phyloP scores from a whole-genome alignment of 2,797 vertebrate genomes.

The Philypnodon macrostomus region DNA sequence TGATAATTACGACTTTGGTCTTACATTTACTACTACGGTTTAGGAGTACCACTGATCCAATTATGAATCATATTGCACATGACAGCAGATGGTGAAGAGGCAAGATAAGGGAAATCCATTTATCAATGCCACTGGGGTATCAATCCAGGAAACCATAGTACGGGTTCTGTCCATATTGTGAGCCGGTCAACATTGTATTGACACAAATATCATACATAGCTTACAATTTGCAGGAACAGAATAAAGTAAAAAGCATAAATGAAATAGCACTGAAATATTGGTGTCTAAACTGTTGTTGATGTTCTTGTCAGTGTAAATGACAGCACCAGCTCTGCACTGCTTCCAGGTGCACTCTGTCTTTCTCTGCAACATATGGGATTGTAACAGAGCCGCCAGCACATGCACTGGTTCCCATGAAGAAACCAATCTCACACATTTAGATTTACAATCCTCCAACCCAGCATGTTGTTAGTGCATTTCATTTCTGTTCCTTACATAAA shows the following conservation, averaged over 20 bases:
- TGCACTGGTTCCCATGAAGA: constrained; percentile 34
- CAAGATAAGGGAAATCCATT: no score
- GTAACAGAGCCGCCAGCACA: constrained; percentile 28
- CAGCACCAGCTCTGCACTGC: constrained; percentile 21
- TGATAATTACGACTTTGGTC: not conserved
- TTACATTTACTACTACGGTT: not conserved
- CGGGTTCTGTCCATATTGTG: no score
- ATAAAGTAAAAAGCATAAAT: no score
- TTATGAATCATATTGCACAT: not conserved
- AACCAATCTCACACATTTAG: constrained; percentile 23
- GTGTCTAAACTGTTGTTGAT: not conserved
- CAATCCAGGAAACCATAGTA: no score
- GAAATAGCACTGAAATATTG: no score
- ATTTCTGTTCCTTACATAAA: constrained; percentile 50
- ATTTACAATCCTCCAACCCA: constrained; percentile 46
- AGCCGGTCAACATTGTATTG: no score
- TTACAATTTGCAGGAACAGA: no score
- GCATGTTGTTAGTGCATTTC: constrained; percentile 42
- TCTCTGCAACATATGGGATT: not conserved
- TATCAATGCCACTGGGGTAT: no score
- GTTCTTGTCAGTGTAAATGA: constrained; percentile 20
- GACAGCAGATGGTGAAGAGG: no score
- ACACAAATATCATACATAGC: no score
- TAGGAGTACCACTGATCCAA: not conserved
- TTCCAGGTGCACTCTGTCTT: constrained; percentile 35